These are phyloP conservation scores for Mus spretus DNA, from an alignment of 2,797 vertebrate genomes.

Conservation along the genomic window DNA sequence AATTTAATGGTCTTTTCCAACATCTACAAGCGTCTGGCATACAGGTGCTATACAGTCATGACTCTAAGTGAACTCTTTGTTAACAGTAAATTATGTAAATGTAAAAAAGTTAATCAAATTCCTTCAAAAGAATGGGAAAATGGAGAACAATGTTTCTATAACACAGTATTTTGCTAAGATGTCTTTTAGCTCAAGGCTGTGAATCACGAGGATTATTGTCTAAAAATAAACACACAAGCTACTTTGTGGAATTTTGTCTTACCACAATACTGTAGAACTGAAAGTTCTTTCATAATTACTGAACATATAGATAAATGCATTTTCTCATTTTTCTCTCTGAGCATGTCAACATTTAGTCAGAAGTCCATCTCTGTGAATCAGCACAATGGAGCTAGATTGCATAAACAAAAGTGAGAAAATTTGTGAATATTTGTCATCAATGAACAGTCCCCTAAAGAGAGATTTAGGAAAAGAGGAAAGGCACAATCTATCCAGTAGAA, in stretches of 20 bases:
- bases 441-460: not conserved
- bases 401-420: not conserved
- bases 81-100: not conserved
- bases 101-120: not conserved
- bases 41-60: not conserved
- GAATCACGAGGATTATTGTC: not conserved
- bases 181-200: not conserved
- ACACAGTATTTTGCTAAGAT: not conserved
- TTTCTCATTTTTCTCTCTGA: not conserved
- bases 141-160: not conserved
- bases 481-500: conserved; percentile 35
- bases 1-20: not conserved
- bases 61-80: not conserved
- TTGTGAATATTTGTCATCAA: not conserved
- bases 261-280: not conserved
- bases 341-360: not conserved
- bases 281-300: not conserved
- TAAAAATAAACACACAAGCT: not conserved
- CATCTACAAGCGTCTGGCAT: not conserved
- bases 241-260: not conserved
- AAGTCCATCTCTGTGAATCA: not conserved
- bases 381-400: not conserved
- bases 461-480: not conserved
- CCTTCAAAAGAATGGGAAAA: not conserved
- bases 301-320: not conserved